Evolutionary conservation across 2,797 vertebrate species (phyloP).

Genomic region (Phoxinus dragarum): DNA sequence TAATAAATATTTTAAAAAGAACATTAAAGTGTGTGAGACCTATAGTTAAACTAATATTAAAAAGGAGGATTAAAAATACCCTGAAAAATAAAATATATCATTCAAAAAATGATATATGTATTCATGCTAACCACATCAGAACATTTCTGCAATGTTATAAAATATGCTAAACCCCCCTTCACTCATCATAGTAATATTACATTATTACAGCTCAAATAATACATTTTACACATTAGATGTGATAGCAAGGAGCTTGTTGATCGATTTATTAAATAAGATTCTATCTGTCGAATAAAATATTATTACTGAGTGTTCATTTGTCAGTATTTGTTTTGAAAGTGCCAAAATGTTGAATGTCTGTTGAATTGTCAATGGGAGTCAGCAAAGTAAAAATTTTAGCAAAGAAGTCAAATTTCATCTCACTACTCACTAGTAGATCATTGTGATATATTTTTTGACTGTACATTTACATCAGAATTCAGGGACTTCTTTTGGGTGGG

Average conservation of each 20-base stretch:
- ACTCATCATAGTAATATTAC: not conserved
- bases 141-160: not conserved
- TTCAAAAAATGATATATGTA: too few species aligned
- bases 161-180: not conserved
- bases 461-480: constrained; percentile 1
- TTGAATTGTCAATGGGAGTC: not conserved
- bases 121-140: not conserved
- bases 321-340: not conserved
- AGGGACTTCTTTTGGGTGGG: not conserved
- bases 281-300: not conserved
- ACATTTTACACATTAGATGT: not conserved
- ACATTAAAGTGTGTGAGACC: not conserved
- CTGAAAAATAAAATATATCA: too few species aligned
- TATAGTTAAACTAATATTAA: too few species aligned
- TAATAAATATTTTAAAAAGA: not conserved
- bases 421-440: not conserved
- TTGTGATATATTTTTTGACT: not conserved
- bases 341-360: not conserved
- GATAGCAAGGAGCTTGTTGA: not conserved
- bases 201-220: not conserved
- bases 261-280: not conserved
- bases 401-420: not conserved
- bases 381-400: too few species aligned
- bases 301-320: not conserved
- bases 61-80: too few species aligned